phyloP scores from a whole-genome alignment of 2,888 invertebrate genomes.

The Metalampra italica region DNA sequence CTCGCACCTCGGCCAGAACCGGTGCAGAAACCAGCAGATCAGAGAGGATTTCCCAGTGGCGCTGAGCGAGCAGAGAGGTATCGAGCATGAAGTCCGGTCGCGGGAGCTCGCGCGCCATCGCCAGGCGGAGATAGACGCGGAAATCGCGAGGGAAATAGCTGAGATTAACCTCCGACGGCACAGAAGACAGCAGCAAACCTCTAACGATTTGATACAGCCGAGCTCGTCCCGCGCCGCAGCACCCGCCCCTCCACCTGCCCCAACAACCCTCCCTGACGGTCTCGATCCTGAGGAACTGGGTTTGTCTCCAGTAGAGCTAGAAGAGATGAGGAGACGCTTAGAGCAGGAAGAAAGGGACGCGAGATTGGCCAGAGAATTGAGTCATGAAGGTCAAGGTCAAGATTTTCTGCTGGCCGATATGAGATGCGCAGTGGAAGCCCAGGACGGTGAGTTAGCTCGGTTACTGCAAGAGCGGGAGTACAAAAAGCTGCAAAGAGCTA shows the following conservation, averaged over 20 bases:
- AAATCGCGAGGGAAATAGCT: constrained; percentile 69
- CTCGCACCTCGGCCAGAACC: constrained; percentile 68
- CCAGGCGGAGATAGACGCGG: constrained; percentile 69
- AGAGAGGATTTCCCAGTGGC: constrained; percentile 72
- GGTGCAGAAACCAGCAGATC: constrained; percentile 70
- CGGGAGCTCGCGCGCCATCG: constrained; percentile 56
- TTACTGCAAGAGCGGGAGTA: constrained; percentile 68
- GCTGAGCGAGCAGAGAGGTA: constrained; percentile 58
- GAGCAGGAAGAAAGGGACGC: constrained; percentile 71
- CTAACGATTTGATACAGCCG: constrained; percentile 46
- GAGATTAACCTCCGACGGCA: constrained; percentile 62
- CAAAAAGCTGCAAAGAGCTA: constrained; percentile 67
- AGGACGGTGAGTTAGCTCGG: constrained; percentile 65
- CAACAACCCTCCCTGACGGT: constrained; percentile 23
- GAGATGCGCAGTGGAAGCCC: constrained; percentile 72
- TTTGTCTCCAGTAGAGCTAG: constrained; percentile 55
- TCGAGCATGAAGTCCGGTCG: constrained; percentile 59
- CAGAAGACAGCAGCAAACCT: constrained; percentile 44
- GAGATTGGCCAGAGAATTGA: constrained; percentile 56
- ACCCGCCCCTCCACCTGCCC: constrained; percentile 23
- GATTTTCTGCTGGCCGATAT: constrained; percentile 64
- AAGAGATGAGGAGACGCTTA: constrained; percentile 57
- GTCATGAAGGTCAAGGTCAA: constrained; percentile 53
- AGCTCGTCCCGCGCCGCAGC: constrained; percentile 51
- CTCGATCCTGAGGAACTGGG: constrained; percentile 60